These are phyloP conservation scores for Ametastegia equiseti DNA, from an alignment of 2,888 invertebrate species.

Conservation along the genomic window DNA sequence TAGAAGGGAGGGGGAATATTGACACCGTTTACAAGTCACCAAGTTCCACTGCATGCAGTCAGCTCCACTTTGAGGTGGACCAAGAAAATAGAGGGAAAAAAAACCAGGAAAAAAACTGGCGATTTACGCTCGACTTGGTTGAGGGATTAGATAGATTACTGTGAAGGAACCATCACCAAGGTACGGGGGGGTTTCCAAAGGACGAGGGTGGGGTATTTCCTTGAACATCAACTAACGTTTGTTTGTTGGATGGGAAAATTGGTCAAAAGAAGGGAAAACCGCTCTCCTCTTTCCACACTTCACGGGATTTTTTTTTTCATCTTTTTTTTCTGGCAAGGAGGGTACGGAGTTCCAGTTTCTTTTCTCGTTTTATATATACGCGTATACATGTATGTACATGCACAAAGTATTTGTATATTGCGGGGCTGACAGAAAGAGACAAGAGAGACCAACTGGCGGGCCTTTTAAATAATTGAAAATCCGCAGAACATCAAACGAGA, in stretches of 20 bases:
- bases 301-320: neutral
- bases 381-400: no score
- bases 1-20: slow-evolving; percentile 60
- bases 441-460: neutral
- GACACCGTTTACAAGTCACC: slow-evolving; percentile 60
- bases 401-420: no score
- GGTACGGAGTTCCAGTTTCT: neutral
- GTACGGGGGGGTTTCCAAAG: neutral
- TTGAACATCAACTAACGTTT: neutral
- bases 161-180: slow-evolving; percentile 56
- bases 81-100: neutral
- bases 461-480: slow-evolving; percentile 36
- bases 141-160: slow-evolving; percentile 74
- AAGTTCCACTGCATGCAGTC: no score
- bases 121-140: slow-evolving; percentile 68
- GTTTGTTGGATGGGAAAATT: slow-evolving; percentile 36
- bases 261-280: slow-evolving; percentile 37
- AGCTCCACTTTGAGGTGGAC: neutral
- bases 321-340: neutral
- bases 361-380: neutral
- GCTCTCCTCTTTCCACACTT: neutral
- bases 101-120: neutral
- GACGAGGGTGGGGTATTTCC: neutral
- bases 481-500: neutral
- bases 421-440: no score